These are phyloP conservation scores for Achroia grisella DNA, from an alignment of 1,140 invertebrate species.

Conservation along the genomic window DNA sequence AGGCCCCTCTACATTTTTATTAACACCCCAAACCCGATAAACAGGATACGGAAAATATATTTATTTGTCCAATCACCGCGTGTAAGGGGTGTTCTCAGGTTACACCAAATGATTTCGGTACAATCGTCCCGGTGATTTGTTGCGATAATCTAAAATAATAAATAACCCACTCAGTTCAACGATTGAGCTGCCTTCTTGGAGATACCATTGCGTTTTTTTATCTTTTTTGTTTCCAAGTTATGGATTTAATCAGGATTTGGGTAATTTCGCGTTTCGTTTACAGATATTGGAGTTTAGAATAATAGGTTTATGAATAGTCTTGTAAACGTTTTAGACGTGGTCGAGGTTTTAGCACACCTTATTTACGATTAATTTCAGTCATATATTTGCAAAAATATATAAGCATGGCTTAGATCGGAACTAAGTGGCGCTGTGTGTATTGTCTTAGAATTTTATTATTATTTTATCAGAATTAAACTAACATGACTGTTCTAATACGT, in stretches of 20 bases:
- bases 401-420: too few species aligned
- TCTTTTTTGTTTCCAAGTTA: constrained; percentile 8
- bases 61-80: constrained; percentile 71
- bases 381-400: too few species aligned
- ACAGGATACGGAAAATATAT: constrained; percentile 71
- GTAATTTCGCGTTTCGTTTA: not conserved
- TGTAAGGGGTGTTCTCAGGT: constrained; percentile 66
- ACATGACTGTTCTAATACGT: too few species aligned
- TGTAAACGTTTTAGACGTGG: too few species aligned
- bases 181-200: constrained; percentile 61
- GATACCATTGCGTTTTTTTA: constrained; percentile 19
- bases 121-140: constrained; percentile 63
- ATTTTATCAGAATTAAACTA: too few species aligned
- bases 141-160: constrained; percentile 67
- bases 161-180: constrained; percentile 56
- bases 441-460: too few species aligned
- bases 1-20: constrained; percentile 64
- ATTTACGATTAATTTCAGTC: too few species aligned
- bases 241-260: not conserved
- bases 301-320: too few species aligned
- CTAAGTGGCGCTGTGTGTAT: too few species aligned
- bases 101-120: constrained; percentile 64
- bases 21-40: constrained; percentile 66
- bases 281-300: too few species aligned
- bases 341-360: too few species aligned